Evolutionary conservation across 1,140 invertebrate species (phyloP), one percentile per base, ranked within the genome.

Genomic region (Hypothenemus hampei): DNA sequence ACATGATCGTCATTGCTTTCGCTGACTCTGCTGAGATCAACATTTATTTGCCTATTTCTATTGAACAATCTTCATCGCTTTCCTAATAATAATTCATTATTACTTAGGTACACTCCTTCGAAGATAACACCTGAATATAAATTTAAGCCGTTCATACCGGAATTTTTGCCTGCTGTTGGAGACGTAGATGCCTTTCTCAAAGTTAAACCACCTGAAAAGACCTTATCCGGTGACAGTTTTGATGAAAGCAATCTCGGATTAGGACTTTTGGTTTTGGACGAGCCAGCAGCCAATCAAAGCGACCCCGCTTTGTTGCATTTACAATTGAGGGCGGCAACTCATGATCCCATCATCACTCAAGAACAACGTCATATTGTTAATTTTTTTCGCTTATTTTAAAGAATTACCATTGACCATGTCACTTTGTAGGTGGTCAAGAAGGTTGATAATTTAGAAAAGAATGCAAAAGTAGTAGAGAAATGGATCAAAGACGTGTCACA

Each of bases 181-280:
- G 96, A 99, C 71, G 94, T 97, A 64, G 96, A 99, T 74, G 93
- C 94, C 4, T 98, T 99, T 72, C 81, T 99, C 20, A 98, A 98
- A 77, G 85, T 97, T 2, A 77, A 82, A 15, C 78, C 89, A 16
- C 93, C 93, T 1, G 87, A 94, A 62, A 78, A 62, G 18, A 69
- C 67, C 24, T 58, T 74, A 47, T 69, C 70, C n/a, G 75, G 70
- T 3, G 64, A 71, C 45, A 47, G 65, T 16, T 67, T 63, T 15
- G 52, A 60, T 24, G 58, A 64, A 37, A 47, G 64, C 37, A 55
- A 56, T 18, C 51, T 62, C 16, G 50, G 65, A 43, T 61, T 93
- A 40, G 97, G 97, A 3, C 69, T 99, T 21, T 81, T 79, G 3
- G 84, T 96, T 1, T 71, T 99, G 20, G 97, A 99, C 70, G 97